phyloP scores from a whole-genome alignment of 2,888 invertebrate species.

The Microplitis deprimator region DNA sequence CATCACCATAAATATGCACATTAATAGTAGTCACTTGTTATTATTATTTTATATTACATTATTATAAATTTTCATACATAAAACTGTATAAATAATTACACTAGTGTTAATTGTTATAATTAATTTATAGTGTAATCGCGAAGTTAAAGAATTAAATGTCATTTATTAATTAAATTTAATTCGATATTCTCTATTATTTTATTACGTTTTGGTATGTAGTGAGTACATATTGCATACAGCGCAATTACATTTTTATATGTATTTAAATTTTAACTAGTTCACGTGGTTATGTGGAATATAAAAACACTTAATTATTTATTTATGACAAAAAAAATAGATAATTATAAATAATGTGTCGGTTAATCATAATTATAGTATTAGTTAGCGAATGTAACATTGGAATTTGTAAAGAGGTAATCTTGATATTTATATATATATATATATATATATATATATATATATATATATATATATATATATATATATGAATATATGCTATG shows the following conservation, averaged over 20 bases:
- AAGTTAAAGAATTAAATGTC: too few relatives aligned
- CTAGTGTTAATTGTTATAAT: not conserved
- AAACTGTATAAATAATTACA: not conserved
- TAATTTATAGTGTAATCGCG: too few relatives aligned
- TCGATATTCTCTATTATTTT: not conserved
- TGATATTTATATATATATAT: not conserved
- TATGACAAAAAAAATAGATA: not conserved
- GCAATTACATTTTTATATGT: not conserved
- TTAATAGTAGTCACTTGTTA: not conserved
- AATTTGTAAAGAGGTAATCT: not conserved
- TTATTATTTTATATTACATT: not conserved
- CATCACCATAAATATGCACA: too few relatives aligned
- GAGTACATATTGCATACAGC: not conserved
- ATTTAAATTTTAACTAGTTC: not conserved
- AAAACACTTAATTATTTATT: not conserved
- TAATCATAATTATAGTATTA: constrained; percentile 1
- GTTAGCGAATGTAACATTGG: not conserved
- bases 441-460: not conserved
- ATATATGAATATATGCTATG: not conserved
- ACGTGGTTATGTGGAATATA: constrained; percentile 7
- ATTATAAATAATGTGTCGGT: constrained; percentile 3
- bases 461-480: not conserved
- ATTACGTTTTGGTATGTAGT: not conserved
- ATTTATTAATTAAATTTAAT: too few relatives aligned
- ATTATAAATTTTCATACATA: not conserved